Evolutionary conservation across 1,140 invertebrate species (phyloP).

Genomic region (Drosophila sp.): DNA sequence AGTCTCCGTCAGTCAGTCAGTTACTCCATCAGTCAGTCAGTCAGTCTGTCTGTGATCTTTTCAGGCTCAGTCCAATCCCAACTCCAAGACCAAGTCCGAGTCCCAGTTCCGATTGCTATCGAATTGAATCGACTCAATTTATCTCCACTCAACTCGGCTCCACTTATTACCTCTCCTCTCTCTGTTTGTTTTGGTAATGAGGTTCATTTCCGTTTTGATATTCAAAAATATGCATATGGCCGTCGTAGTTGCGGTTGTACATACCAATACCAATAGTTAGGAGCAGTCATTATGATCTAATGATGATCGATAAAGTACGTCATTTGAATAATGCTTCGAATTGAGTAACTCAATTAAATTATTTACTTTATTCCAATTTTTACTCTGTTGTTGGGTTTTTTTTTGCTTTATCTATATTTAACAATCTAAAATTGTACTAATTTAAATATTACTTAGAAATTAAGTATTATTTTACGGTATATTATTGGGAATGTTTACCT

Average conservation of each 20-base stretch:
- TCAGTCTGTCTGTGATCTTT: slow-evolving; percentile 30
- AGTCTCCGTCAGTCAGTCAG: slow-evolving; percentile 18
- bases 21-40: slow-evolving; percentile 31
- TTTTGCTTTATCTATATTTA: not conserved
- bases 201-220: slow-evolving; percentile 81
- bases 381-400: no score
- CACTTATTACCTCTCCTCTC: slow-evolving; percentile 37
- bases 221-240: slow-evolving; percentile 39
- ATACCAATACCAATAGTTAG: slow-evolving; percentile 43
- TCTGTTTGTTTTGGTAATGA: slow-evolving; percentile 84
- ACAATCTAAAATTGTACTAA: not conserved
- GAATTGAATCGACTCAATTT: slow-evolving; percentile 4
- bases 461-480: no score
- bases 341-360: not conserved
- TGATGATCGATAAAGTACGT: slow-evolving; percentile 13
- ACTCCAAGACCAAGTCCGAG: not conserved
- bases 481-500: no score
- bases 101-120: slow-evolving; percentile 34
- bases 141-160: slow-evolving; percentile 10
- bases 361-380: not conserved
- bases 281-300: slow-evolving; percentile 9
- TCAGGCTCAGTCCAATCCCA: slow-evolving; percentile 16
- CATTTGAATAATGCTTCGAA: slow-evolving; percentile 7
- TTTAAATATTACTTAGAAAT: no score
- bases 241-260: slow-evolving; percentile 30